Evolutionary conservation across 2,113 vertebrate species (phyloP).

Genomic region (Callaeas wilsoni): DNA sequence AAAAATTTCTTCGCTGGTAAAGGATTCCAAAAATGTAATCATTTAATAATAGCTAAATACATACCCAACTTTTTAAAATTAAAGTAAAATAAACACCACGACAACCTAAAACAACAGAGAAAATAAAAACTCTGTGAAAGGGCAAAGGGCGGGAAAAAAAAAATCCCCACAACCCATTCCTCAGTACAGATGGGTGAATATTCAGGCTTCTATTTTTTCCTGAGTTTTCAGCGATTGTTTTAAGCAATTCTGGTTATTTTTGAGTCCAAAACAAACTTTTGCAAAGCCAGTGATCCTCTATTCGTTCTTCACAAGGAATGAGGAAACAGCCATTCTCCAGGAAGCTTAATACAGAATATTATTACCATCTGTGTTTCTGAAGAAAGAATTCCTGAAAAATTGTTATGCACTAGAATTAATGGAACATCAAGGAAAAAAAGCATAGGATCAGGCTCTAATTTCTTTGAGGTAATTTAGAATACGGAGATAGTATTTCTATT

Average conservation of each 20-base stretch:
- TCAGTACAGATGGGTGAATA: background rate
- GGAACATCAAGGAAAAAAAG: background rate
- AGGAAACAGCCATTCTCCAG: background rate
- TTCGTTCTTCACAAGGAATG: background rate
- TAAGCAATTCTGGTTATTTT: background rate
- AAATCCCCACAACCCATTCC: background rate
- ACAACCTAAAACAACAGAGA: background rate
- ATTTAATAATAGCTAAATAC: background rate
- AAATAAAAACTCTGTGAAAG: background rate
- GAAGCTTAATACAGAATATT: conserved; percentile 1
- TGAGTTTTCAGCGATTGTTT: background rate
- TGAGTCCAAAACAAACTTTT: background rate
- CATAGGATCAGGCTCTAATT: background rate
- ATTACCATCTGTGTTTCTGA: background rate
- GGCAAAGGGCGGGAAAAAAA: fast-evolving
- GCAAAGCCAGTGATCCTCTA: background rate
- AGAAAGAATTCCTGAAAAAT: background rate
- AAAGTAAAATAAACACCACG: background rate
- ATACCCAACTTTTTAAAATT: background rate
- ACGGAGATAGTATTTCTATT: background rate
- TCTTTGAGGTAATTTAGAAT: background rate
- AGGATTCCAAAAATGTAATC: background rate
- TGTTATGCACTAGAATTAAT: background rate
- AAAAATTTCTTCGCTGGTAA: background rate
- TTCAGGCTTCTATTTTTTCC: background rate